Evolutionary conservation across 2,797 vertebrate genomes (phyloP).

Genomic region (Pipistrellus kuhlii): DNA sequence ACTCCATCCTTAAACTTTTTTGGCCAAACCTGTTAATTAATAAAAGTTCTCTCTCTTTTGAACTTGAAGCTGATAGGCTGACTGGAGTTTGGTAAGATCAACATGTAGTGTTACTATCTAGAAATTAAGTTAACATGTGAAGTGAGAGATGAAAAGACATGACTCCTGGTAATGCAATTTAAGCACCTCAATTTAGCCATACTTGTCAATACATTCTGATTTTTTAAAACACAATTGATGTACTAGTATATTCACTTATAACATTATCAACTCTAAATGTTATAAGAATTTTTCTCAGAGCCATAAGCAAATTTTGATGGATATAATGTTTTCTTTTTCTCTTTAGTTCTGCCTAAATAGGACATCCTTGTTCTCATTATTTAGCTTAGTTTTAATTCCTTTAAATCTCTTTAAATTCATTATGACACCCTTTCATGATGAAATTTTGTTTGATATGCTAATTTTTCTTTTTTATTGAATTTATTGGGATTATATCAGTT

Average conservation of each 20-base stretch:
- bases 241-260: neutral
- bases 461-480: neutral
- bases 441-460: slow-evolving; percentile 34
- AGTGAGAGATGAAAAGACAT: neutral
- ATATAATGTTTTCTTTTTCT: neutral
- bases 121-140: neutral
- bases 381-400: slow-evolving; percentile 39
- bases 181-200: neutral
- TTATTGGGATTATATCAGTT: neutral
- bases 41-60: neutral
- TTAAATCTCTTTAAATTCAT: slow-evolving; percentile 25
- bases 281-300: slow-evolving; percentile 8
- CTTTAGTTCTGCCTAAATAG: neutral
- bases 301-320: neutral
- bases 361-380: neutral
- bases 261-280: neutral
- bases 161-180: neutral
- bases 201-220: neutral
- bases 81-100: neutral
- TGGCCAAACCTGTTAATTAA: neutral
- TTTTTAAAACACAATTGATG: neutral
- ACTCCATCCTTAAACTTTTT: neutral
- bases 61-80: neutral
- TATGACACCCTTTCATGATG: neutral
- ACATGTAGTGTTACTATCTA: neutral